Evolutionary conservation across 2,888 invertebrate species (phyloP), one percentile per base, ranked within the genome.

Genomic region (Stenichneumon culpator): DNA sequence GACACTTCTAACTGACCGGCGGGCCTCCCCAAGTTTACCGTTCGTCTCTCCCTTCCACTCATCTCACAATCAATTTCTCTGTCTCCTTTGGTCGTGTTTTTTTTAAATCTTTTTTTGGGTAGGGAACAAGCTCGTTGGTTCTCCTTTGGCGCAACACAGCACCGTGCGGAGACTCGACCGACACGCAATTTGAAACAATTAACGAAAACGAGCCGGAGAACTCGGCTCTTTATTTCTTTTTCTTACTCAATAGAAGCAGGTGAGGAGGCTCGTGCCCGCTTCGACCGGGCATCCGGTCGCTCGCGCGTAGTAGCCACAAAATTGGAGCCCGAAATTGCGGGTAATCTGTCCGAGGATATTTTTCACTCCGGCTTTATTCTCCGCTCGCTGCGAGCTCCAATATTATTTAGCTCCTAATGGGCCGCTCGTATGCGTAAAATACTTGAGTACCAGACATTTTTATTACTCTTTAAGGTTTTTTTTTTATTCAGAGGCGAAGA

Each of bases 101-200:
- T 25, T 19, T 19, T 28, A n/a, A n/a, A n/a, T 5, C 63, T 52
- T 39, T 6, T 39, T 7, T n/a, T 14, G 11, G 2, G 9, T 39
- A 11, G 7, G 11, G 22, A 16, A 28, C 14, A 60, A 60, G 22
- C 60, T 60, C 60, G 22, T 60, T 22, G 52, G 39, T 39, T 52
- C 39, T 65, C 36, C 77, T 32, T 82, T 70, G 54, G 28, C 79
- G 54, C 57, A 22, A 19, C 50, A 14, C 63, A 57, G 28, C 36
- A 39, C 69, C 68, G 22, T n/a, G 11, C 22, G 22, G 65, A 39
- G 36, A 50, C 36, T 25, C 73, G 32, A 32, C 75, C 36, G 19
- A 74, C 70, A 28, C 47, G 74, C 84, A 85, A 82, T 82, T 85
- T 79, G 70, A 82, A 79, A 79, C 70, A 85, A 85, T 85, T 82